Evolutionary conservation across 2,113 vertebrate genomes (phyloP), one percentile per base, ranked within the genome.

Genomic region (Lathamus discolor): DNA sequence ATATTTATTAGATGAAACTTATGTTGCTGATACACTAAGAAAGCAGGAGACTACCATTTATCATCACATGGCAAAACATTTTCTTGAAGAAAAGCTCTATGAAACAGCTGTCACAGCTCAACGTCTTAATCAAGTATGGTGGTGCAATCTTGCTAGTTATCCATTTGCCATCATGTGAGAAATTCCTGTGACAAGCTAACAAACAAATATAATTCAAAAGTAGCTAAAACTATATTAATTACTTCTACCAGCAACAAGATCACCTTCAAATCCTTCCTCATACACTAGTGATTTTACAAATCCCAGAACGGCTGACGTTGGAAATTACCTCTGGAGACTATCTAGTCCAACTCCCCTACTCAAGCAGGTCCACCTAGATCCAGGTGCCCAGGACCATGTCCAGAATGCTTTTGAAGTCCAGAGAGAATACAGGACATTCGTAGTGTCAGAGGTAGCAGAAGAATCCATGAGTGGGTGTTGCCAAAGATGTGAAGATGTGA

Each of bases 331-430:
- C 8, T 35, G 13, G 29, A 70, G 14, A 55, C 33, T 18, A 39
- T 10, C 13, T 46, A 7, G 37, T 57, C 31, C 33, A 35, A 8
- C 2, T 28, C 7, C 3, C 12, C 24, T 62, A 23, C 39, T 86
- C n/a, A 44, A 31, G 33, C 19, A 75, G 16, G 15, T 5, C 5
- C 0, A 6, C 33, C 11, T 49, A 51, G 4, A 49, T 0, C 6
- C 0, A 0, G 2, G 28, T 77, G 14, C 31, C 43, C 33, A 74
- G 54, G 8, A 46, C 11, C 7, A 31, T 14, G 3, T 39, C 33
- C 24, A 29, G 23, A 31, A 7, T n/a, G 5, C 10, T 69, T 44
- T 55, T n/a, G 20, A 78, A 2, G 35, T 69, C 19, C 28, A 77
- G 49, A 61, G 63, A 59, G 16, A 74, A 84, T 55, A 22, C 5